Evolutionary conservation across 2,888 invertebrate species (phyloP), one percentile per base, ranked within the genome.

Genomic region (Idaea biselata): DNA sequence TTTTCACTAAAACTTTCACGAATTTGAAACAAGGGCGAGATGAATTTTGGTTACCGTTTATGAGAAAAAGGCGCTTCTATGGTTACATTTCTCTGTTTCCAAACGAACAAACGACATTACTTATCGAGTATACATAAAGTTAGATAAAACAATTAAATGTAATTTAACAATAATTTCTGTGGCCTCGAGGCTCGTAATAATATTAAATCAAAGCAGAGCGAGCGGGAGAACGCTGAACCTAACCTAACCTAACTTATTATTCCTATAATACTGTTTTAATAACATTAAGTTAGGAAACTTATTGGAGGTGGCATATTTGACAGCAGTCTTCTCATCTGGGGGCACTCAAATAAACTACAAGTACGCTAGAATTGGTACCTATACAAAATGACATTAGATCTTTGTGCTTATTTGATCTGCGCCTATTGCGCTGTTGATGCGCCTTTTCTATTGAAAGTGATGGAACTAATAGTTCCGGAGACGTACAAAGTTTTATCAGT

Each of bases 141-240:
- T 57, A 25, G 25, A 57, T 57, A 44, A 44, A n/a, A 44, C 11
- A 44, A 44, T 44, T 44, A 44, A 44, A 44, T 44, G 44, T 44
- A 44, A 44, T 44, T 44, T 44, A 44, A 44, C 44, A 44, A 44
- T 44, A 44, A 44, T 57, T 57, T 57, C 18, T 57, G 57, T 18
- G 57, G 44, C 44, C 44, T 8, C 44, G 57, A 57, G 31, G 44
- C 17, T 18, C 16, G 17, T 18, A 58, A 18, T 56, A 57, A 33
- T 44, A 16, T 75, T 74, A 79, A 84, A 86, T 85, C 84, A 83
- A 72, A 68, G 65, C 76, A 64, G 73, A 74, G 76, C 81, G 81
- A 77, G 73, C 81, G 80, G 17, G 18, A 17, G 56, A 18, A 56
- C 11, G 16, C 56, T 79, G 76, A 74, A n/a, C n/a, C n/a, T n/a